These are phyloP conservation scores for Achatina immaculata DNA, from an alignment of 1,140 invertebrate species.

Conservation along the genomic window DNA sequence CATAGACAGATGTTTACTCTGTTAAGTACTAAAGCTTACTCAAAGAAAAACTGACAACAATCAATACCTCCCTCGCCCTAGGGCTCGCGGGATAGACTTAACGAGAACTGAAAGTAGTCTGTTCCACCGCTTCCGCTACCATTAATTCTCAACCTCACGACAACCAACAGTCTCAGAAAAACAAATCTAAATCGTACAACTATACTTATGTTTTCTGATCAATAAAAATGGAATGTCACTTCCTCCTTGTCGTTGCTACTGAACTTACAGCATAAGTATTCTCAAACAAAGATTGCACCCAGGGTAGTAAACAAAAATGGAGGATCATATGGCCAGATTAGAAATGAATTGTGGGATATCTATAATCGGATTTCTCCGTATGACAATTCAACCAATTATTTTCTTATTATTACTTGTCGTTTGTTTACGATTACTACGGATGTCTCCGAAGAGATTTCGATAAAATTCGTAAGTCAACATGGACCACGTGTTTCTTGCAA, in stretches of 20 bases:
- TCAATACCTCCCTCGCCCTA: too few species aligned
- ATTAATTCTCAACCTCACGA: too few species aligned
- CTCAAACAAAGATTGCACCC: too few species aligned
- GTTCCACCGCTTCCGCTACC: not conserved
- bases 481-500: not conserved
- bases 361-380: constrained; percentile 9
- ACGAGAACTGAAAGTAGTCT: not conserved
- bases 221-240: not conserved
- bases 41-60: too few species aligned
- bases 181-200: not conserved
- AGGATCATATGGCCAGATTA: constrained; percentile 42
- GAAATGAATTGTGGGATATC: constrained; percentile 27
- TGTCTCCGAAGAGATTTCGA: not conserved
- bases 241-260: too few species aligned
- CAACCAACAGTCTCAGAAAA: not conserved
- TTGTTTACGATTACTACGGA: not conserved
- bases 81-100: not conserved
- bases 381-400: not conserved
- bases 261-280: too few species aligned
- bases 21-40: too few species aligned
- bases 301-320: constrained; percentile 45
- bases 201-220: not conserved
- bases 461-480: not conserved
- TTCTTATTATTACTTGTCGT: not conserved
- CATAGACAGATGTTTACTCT: too few species aligned